phyloP scores from a whole-genome alignment of 2,797 vertebrate genomes.

The Poecilia wingei region DNA sequence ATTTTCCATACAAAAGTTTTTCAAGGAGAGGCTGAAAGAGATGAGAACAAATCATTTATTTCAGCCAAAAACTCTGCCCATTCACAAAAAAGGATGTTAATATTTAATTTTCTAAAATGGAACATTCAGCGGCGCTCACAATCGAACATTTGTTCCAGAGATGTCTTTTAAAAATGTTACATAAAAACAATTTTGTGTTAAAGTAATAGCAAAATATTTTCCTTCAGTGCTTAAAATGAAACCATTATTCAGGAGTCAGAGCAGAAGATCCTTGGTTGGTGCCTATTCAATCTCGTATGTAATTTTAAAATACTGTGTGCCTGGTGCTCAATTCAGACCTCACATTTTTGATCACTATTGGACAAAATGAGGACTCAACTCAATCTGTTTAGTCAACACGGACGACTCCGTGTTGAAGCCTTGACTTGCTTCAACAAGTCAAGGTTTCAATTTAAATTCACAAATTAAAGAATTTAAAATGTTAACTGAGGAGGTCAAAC shows the following conservation, averaged over 20 bases:
- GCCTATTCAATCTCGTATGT: slow-evolving; percentile 47
- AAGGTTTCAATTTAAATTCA: slow-evolving; percentile 65
- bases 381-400: slow-evolving; percentile 34
- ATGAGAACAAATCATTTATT: slow-evolving; percentile 28
- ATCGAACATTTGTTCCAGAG: slow-evolving; percentile 36
- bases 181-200: slow-evolving; percentile 46
- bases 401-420: background rate
- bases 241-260: slow-evolving; percentile 60
- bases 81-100: slow-evolving; percentile 46
- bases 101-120: slow-evolving; percentile 49
- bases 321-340: slow-evolving; percentile 47
- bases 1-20: slow-evolving; percentile 32
- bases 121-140: slow-evolving; percentile 47
- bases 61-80: slow-evolving; percentile 26
- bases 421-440: slow-evolving; percentile 49
- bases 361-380: slow-evolving; percentile 34
- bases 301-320: slow-evolving; percentile 45
- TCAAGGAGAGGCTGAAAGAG: slow-evolving; percentile 21
- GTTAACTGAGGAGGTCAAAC: slow-evolving; percentile 33
- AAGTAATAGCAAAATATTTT: slow-evolving; percentile 61
- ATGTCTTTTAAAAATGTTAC: slow-evolving; percentile 50
- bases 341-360: slow-evolving; percentile 36
- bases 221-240: slow-evolving; percentile 47
- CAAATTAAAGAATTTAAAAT: slow-evolving; percentile 60
- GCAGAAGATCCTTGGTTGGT: slow-evolving; percentile 57